A percentile compares a stretch with the other conserved stretches of the same genome.
Conservation (phyloP, 1,140 invertebrate genomes). For the Bombus waltoni region DNA sequence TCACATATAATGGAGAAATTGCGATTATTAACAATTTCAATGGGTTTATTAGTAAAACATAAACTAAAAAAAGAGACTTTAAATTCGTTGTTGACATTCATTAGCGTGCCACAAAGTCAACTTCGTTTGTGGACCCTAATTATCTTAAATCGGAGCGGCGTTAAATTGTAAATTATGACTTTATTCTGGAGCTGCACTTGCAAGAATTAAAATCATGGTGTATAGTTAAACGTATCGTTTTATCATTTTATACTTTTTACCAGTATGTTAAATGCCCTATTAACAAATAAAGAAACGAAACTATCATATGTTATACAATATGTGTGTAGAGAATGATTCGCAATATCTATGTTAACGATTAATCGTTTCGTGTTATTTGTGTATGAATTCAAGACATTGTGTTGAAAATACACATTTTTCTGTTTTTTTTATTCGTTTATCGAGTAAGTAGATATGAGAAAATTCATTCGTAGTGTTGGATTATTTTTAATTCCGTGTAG, state of each 20-base stretch:
- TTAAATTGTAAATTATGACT: constrained; percentile 13
- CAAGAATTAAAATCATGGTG: not conserved
- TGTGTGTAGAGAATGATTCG: not conserved
- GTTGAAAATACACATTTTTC: not conserved
- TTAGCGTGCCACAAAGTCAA: constrained; percentile 27
- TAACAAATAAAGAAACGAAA: not conserved
- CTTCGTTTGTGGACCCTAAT: not conserved
- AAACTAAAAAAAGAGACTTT: not conserved
- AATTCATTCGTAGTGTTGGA: constrained; percentile 14
- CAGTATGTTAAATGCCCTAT: not conserved
- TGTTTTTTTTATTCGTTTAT: constrained; percentile 23
- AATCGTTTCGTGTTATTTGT: not conserved
- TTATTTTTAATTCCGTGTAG: not conserved
- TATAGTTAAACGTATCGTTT: not conserved
- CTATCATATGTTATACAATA: not conserved
- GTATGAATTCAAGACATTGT: constrained; percentile 12
- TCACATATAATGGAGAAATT: not conserved
- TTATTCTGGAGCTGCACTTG: not conserved
- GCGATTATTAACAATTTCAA: constrained; percentile 18
- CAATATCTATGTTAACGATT: not conserved
- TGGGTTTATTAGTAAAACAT: constrained; percentile 21
- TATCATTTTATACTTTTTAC: not conserved
- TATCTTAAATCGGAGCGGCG: not conserved
- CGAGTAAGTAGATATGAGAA: constrained; percentile 14
- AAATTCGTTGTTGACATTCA: not conserved